Base-by-base conservation (phyloP, 2,888 invertebrate species). In the Ditula angustiorana region DNA sequence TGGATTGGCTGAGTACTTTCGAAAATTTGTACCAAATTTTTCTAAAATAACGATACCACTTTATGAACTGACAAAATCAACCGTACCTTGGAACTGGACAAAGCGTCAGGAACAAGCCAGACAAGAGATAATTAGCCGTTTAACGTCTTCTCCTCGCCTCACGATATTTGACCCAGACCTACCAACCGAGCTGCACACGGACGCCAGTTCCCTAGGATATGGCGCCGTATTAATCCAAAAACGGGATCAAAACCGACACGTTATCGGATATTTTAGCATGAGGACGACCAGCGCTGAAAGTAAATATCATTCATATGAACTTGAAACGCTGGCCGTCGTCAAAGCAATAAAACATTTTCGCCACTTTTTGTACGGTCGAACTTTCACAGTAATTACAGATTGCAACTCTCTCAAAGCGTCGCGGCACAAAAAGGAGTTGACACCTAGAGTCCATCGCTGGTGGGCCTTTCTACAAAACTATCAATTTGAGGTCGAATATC, bases 151-250 rank as follows among this genome's bases (percentile, higher is more conserved):
- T 4, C 71, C 71, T 2, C 2, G 66, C 5, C 30, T 72, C 24
- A 59, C 58, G 0, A 55, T 72, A 11, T 72, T 69, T 35, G 57
- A 69, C n/a, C 64, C 62, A 2, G 33, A 23, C 1, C 10, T 28
- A 13, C 61, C 67, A 8, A 69, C 59, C 24, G 68, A 69, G 21
- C 62, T 72, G 2, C 66, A 71, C 19, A 69, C 68, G 0, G 72
- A 71, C 44, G 70, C 72, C n/a, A 71, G 69, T 46, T 24, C 66
- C 8, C 8, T 56, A 13, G 72, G 72, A 8, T 61, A 49, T 23
- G 70, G 68, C 0, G 66, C 67, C 0, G 52, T 70, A 2, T 33
- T 68, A 7, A 33, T 70, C 7, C 70, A 72, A 55, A 64, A 21
- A 30, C 8, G 28, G 0, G 53, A 64, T 11, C 16, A 24, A 0